These are phyloP conservation scores for Merluccius polli DNA, from an alignment of 2,797 vertebrate species.

Conservation along the genomic window DNA sequence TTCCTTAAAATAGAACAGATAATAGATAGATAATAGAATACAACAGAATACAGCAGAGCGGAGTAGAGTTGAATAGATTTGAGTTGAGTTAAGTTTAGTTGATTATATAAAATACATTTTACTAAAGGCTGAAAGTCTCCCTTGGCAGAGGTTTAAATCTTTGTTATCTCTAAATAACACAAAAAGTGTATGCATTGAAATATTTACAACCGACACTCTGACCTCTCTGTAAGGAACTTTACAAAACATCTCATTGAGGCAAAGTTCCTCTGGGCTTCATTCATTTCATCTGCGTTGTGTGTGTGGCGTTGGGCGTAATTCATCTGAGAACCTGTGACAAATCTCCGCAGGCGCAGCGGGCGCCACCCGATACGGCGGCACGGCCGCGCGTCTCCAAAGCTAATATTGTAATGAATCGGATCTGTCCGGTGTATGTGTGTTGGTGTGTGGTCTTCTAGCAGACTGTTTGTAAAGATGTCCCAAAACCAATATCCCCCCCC, in stretches of 20 bases:
- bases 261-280: slow-evolving; percentile 52
- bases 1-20: no score
- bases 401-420: slow-evolving; percentile 61
- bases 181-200: background rate
- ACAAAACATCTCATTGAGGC: slow-evolving; percentile 26
- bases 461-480: slow-evolving; percentile 62
- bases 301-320: slow-evolving; percentile 39
- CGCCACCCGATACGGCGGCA: slow-evolving; percentile 48
- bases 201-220: background rate
- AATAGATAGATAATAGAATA: no score
- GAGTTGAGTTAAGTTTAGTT: no score
- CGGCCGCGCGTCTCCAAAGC: slow-evolving; percentile 55
- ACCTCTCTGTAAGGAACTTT: slow-evolving; percentile 13
- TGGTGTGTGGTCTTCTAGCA: slow-evolving; percentile 52
- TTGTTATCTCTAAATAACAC: no score
- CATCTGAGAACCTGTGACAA: slow-evolving; percentile 41
- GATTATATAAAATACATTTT: no score
- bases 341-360: background rate
- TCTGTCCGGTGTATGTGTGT: slow-evolving; percentile 46
- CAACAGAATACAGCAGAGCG: no score
- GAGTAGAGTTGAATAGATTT: no score
- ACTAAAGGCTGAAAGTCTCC: no score
- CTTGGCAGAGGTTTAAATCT: no score
- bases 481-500: slow-evolving; percentile 56
- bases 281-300: slow-evolving; percentile 37